phyloP scores from a whole-genome alignment of 2,113 vertebrate species.

The Xyrauchen texanus region DNA sequence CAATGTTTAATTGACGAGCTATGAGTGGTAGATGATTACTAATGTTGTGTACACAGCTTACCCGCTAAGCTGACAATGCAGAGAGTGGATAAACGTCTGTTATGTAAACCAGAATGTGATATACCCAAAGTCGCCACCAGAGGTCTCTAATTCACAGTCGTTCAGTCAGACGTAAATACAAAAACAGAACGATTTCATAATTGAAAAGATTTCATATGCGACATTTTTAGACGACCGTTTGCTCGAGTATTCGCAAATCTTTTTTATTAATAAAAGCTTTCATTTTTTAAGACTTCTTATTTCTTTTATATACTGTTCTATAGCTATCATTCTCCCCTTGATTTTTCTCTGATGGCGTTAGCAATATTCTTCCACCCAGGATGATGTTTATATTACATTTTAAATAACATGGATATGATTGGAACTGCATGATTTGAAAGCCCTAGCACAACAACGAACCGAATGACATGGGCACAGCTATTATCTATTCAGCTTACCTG shows the following conservation, averaged over 20 bases:
- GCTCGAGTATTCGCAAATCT: background rate
- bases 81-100: constrained; percentile 23
- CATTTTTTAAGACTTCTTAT: background rate
- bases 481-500: constrained; percentile 27
- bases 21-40: background rate
- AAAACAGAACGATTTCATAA: background rate
- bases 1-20: background rate
- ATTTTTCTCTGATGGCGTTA: background rate
- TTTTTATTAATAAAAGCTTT: background rate
- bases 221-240: background rate
- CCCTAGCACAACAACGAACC: constrained; percentile 9
- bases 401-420: constrained; percentile 10
- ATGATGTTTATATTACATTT: constrained; percentile 1
- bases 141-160: constrained; percentile 31
- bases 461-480: constrained; percentile 3
- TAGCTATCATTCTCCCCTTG: background rate
- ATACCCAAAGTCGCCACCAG: constrained; percentile 30
- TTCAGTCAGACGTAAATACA: background rate
- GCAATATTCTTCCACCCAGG: background rate
- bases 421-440: constrained; percentile 8
- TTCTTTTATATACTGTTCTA: background rate
- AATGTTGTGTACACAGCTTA: constrained; percentile 11
- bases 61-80: background rate
- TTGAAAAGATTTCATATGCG: background rate
- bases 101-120: constrained; percentile 31